Percentiles rank a stretch among this genome's conserved stretches.
phyloP scores from a whole-genome alignment of 35 echinoderm and acorn worm genomes.

The Anneissia japonica region DNA sequence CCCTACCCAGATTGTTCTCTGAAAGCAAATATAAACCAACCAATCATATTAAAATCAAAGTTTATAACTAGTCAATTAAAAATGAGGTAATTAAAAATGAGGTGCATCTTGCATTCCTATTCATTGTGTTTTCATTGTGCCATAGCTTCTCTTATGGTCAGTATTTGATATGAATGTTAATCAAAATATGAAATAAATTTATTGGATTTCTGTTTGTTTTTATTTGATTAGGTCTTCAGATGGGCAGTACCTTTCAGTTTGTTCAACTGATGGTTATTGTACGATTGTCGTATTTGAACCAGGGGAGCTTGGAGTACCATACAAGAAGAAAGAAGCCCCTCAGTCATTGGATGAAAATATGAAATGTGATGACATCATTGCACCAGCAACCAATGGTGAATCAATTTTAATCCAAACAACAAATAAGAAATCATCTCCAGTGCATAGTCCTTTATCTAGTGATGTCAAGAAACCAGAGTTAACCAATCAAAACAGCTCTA shows the following conservation, averaged over 20 bases:
- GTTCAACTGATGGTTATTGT: constrained; percentile 89
- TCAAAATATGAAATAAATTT: neutral
- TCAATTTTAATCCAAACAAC: neutral
- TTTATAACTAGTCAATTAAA: neutral
- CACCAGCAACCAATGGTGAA: neutral
- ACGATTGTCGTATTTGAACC: constrained; percentile 80
- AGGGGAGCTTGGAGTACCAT: constrained; percentile 68
- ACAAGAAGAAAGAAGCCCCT: constrained; percentile 2
- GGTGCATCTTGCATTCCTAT: neutral
- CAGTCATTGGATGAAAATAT: neutral
- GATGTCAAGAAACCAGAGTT: neutral
- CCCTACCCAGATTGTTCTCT: too few relatives aligned
- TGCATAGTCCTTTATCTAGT: neutral
- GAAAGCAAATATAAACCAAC: too few relatives aligned
- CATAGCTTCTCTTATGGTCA: neutral
- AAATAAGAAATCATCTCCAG: neutral
- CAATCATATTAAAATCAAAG: too few relatives aligned
- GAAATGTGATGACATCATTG: neutral
- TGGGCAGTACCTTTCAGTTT: constrained; percentile 52
- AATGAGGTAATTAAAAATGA: too few relatives aligned
- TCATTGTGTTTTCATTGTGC: neutral
- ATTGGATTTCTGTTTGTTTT: neutral
- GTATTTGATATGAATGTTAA: neutral
- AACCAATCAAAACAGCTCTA: neutral
- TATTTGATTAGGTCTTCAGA: constrained; percentile 60